These are phyloP conservation scores for Sardinella longiceps DNA, from an alignment of 2,797 vertebrate genomes.

Conservation along the genomic window DNA sequence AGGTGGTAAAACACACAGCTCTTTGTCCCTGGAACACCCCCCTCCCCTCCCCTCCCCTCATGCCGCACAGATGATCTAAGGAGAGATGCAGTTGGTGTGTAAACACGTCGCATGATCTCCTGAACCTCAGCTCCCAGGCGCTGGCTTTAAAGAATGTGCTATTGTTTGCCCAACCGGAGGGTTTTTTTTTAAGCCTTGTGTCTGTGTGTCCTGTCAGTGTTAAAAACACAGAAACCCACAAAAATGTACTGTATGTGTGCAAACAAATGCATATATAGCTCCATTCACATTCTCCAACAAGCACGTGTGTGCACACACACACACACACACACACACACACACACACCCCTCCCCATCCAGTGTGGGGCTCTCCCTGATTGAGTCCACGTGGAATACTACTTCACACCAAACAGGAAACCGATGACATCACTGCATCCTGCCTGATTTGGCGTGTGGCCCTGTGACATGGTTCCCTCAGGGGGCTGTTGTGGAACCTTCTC, in stretches of 20 bases:
- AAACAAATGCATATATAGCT: not conserved
- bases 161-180: not conserved
- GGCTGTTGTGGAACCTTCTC: not conserved
- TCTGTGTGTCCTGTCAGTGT: not conserved
- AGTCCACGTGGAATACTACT: conserved; percentile 41
- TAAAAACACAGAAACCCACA: not conserved
- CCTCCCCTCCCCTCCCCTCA: not conserved
- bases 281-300: not conserved
- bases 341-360: not conserved
- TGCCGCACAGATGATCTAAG: not conserved
- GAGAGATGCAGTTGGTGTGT: conserved; percentile 22
- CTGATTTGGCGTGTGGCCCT: conserved; percentile 31
- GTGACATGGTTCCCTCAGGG: conserved; percentile 25
- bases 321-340: conserved; percentile 1
- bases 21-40: conserved; percentile 34
- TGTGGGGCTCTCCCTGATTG: conserved; percentile 30
- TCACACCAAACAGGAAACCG: conserved; percentile 49
- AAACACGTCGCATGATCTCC: conserved; percentile 31
- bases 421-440: conserved; percentile 49
- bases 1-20: conserved; percentile 38
- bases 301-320: not conserved
- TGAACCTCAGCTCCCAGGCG: conserved; percentile 10
- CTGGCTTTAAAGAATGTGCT: conserved; percentile 19
- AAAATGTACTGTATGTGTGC: too few relatives aligned
- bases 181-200: not conserved